Base-by-base conservation (phyloP, 2,888 invertebrate genomes). In the Helobdella robusta region DNA sequence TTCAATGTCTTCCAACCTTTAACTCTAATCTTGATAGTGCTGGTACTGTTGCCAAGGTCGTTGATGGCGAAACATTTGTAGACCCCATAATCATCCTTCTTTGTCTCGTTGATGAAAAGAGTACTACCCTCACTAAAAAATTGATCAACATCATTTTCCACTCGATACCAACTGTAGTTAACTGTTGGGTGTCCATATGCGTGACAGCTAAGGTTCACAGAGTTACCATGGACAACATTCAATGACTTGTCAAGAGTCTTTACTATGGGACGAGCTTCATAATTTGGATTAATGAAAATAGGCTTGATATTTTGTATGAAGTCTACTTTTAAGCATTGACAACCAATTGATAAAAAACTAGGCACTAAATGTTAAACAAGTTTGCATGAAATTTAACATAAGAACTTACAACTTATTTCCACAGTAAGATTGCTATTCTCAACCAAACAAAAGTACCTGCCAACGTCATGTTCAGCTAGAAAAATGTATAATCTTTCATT, bases 21-120 rank as follows among this genome's bases (percentile, higher is more conserved):
- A 15, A 65, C 65, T 4, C 65, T 36, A 35, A 65, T 56, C 30
- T 59, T 59, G 34, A 20, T 65, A 15, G 59, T 48, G n/a, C 18
- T 20, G 23, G 44, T 59, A 34, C 46, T 0, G 18, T 25, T 18
- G 44, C 59, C 65, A 25, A 15, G 23, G 15, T 2, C 2, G 30
- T 65, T 65, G 18, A n/a, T 59, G 15, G 15, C 65, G 11, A 30
- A 44, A 40, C 65, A 65, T 3, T 20, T 65, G 50, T 65, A 65
- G 23, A 65, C 28, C 8, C 60, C 66, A 18, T 66, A 61, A 25
- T 60, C 60, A 28, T 60, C 61, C n/a, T 46, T n/a, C 20, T 34
- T 66, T 11, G 46, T 34, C 4, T 30, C 25, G 4, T 20, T 34
- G 52, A 66, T 48, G 52, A 30, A 20, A 25, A n/a, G 23, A 66